Evolutionary conservation across 1,140 invertebrate species (phyloP), one percentile per base, ranked within the genome.

Genomic region (Globodera ellingtonae): DNA sequence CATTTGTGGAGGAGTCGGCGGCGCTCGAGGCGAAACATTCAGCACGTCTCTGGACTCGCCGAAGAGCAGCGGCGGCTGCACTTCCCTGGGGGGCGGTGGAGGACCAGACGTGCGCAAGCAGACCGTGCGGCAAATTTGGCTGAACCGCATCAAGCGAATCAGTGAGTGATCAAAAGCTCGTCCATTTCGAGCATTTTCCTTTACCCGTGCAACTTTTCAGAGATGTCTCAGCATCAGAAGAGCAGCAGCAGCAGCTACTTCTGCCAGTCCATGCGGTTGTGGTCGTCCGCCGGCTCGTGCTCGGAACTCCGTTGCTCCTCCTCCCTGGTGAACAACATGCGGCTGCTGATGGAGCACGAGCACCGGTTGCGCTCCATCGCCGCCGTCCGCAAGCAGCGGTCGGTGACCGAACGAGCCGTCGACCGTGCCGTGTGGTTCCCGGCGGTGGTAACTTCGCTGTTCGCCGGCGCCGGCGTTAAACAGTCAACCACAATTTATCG

Each of bases 361-460:
- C 24, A 48, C 10, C 10, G 21, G 13, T 21, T 77, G 4, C 75
- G 75, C 24, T 77, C 24, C 65, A 77, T 77, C 13, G 62, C 75
- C 10, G 75, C 75, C 21, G 59, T 77, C 48, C 56, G 18, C 13
- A 6, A 62, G 46, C 75, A 77, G 24, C 75, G 50, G 10, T 82
- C 59, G 52, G 56, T 48, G 3, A 81, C 81, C 46, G 76, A 84
- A n/a, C 65, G 77, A 67, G 75, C 35, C n/a, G 78, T 75, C 35
- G 74, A 83, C 76, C 76, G 52, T 59, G 62, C 71, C 24, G 86
- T 86, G 18, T 86, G 85, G 85, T 86, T 87, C 76, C 85, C 86
- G 24, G 86, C 86, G 48, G 79, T 86, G 47, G 65, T 86, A n/a
- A 70, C 84, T 35, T 73, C 86, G 44, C 52, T 87, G 7, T 59